Evolutionary conservation across 1,140 invertebrate genomes (phyloP).

Genomic region (Drosophila bocki): DNA sequence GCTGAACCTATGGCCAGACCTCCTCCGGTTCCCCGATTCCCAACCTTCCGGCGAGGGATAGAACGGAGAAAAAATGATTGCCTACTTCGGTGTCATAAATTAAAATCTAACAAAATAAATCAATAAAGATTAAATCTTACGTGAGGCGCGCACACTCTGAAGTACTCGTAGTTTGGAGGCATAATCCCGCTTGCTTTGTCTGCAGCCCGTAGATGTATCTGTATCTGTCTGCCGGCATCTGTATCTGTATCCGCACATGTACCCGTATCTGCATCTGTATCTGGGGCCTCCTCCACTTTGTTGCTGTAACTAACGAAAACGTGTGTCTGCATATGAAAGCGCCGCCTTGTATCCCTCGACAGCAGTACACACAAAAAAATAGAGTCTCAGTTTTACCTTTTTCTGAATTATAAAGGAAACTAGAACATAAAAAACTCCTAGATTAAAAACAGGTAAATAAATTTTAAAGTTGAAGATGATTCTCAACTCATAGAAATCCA

Average conservation of each 20-base stretch:
- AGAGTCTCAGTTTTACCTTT: not conserved
- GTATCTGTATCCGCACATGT: slow-evolving; percentile 32
- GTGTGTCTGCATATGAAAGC: slow-evolving; percentile 76
- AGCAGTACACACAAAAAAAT: not conserved
- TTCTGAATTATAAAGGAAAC: not conserved
- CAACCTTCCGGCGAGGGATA: slow-evolving; percentile 2
- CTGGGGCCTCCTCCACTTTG: slow-evolving; percentile 59
- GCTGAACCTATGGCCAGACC: not conserved
- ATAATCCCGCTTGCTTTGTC: slow-evolving; percentile 72
- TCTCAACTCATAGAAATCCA: not conserved
- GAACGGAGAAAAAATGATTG: slow-evolving; percentile 66
- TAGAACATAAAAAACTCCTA: too few relatives aligned
- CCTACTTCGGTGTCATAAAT: slow-evolving; percentile 80
- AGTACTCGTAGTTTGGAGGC: slow-evolving; percentile 50
- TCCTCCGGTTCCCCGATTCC: not conserved
- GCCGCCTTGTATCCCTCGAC: slow-evolving; percentile 51
- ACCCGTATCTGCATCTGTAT: slow-evolving; percentile 55
- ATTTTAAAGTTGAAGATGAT: not conserved
- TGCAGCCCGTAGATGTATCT: slow-evolving; percentile 23
- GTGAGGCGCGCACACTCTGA: slow-evolving; percentile 48
- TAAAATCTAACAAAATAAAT: slow-evolving; percentile 84
- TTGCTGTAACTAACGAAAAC: slow-evolving; percentile 73
- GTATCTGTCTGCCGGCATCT: slow-evolving; percentile 37
- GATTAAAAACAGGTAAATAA: too few relatives aligned
- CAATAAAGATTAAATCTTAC: slow-evolving; percentile 84